phyloP scores from a whole-genome alignment of 2,888 invertebrate species.

The Limnephilus rhombicus region DNA sequence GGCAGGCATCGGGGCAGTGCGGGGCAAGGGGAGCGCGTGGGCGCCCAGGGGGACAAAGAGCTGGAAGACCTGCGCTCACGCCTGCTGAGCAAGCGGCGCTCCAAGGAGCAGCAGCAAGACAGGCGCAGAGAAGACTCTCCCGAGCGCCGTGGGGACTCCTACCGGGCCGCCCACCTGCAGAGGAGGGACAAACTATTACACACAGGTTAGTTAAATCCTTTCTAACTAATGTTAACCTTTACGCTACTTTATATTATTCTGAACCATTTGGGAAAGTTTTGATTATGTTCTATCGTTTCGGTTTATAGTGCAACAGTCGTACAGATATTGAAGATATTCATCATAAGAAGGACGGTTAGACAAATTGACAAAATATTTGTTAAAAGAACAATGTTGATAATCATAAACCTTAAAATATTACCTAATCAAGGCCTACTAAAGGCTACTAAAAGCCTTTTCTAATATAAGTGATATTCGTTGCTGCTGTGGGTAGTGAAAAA shows the following conservation, averaged over 20 bases:
- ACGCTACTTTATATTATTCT: neutral
- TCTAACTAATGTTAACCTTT: neutral
- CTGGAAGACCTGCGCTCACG: constrained; percentile 88
- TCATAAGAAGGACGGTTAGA: too few relatives aligned
- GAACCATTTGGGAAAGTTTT: neutral
- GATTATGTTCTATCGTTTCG: neutral
- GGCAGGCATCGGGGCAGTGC: constrained; percentile 77
- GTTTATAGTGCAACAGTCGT: too few relatives aligned
- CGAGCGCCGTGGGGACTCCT: neutral
- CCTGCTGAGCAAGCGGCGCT: constrained; percentile 83
- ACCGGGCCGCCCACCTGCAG: constrained; percentile 73
- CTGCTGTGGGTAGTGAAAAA: too few relatives aligned
- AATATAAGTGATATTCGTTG: too few relatives aligned
- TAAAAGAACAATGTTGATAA: neutral
- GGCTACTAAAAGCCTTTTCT: too few relatives aligned
- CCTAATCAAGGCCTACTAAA: too few relatives aligned
- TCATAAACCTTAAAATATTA: too few relatives aligned
- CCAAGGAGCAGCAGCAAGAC: constrained; percentile 79
- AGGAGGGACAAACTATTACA: constrained; percentile 84
- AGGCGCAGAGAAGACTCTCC: constrained; percentile 21
- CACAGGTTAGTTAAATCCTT: constrained; percentile 77
- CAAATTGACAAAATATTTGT: too few relatives aligned
- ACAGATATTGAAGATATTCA: too few relatives aligned
- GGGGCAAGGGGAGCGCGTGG: constrained; percentile 83
- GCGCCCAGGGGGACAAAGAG: constrained; percentile 78